Percentiles rank a stretch among this genome's conserved stretches.
Evolutionary conservation across 2,888 invertebrate genomes (phyloP).

Genomic region (Agrochola lychnidis): DNA sequence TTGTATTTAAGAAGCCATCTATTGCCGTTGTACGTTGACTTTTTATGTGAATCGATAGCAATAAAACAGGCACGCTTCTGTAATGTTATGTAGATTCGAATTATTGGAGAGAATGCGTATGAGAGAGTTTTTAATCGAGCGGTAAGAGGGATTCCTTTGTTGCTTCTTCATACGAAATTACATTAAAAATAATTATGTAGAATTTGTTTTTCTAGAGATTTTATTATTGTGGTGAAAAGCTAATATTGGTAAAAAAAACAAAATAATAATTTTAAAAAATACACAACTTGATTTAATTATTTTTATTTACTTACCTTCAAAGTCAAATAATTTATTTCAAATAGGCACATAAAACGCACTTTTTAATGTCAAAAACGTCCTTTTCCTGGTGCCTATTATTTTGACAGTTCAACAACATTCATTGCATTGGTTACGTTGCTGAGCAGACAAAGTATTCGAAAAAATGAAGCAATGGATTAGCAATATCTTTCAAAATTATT

Average conservation of each 20-base stretch:
- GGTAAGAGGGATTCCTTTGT: slow-evolving; percentile 4
- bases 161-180: slow-evolving; percentile 8
- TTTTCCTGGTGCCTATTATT: no score
- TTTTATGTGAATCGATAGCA: slow-evolving; percentile 63
- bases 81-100: slow-evolving; percentile 63
- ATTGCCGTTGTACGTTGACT: slow-evolving; percentile 39
- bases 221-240: not conserved
- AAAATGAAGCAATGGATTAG: no score
- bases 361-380: no score
- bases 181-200: not conserved
- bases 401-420: no score
- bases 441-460: no score
- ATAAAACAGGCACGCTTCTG: slow-evolving; percentile 49
- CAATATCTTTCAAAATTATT: no score
- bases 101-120: slow-evolving; percentile 55
- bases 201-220: not conserved
- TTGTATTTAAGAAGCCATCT: slow-evolving; percentile 43
- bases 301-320: no score
- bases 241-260: not conserved
- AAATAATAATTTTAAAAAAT: not conserved
- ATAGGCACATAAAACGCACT: no score
- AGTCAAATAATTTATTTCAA: no score
- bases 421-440: no score
- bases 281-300: not conserved
- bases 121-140: slow-evolving; percentile 50